These are phyloP conservation scores for Brachionus manjavacas DNA, from an alignment of 1,140 invertebrate species.

Conservation along the genomic window DNA sequence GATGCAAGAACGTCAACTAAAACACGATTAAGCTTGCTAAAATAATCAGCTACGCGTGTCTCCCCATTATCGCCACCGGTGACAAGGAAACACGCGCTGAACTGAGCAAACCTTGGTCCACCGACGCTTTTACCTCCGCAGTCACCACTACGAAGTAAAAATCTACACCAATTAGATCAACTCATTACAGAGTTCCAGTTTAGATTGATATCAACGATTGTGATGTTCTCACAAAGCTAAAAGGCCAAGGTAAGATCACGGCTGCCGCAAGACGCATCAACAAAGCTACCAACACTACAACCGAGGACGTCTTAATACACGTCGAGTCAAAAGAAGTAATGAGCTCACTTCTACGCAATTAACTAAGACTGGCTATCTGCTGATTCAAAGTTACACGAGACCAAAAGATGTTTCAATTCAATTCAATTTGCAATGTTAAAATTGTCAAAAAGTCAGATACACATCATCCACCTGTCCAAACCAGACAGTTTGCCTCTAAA, in stretches of 20 bases:
- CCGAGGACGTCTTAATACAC: neutral
- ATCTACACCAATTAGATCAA: neutral
- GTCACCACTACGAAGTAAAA: neutral
- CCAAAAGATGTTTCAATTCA: no score
- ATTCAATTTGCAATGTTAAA: neutral
- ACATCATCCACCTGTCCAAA: neutral
- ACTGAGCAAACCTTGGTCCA: neutral
- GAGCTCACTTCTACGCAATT: neutral
- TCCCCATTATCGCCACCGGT: neutral
- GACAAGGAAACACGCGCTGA: neutral
- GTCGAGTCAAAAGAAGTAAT: neutral
- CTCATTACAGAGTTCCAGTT: neutral
- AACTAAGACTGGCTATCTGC: neutral
- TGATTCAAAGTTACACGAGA: neutral
- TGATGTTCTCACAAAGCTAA: neutral
- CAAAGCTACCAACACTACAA: neutral
- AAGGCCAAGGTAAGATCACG: neutral
- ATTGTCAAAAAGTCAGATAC: slow-evolving; percentile 19
- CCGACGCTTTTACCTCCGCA: neutral
- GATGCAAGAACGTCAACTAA: neutral
- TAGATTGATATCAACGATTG: neutral
- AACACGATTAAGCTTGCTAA: neutral
- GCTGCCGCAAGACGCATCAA: neutral
- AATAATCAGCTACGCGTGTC: neutral
- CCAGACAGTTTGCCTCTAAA: neutral